Evolutionary conservation across 1,140 invertebrate species (phyloP).

Genomic region (Lethocerus indicus): DNA sequence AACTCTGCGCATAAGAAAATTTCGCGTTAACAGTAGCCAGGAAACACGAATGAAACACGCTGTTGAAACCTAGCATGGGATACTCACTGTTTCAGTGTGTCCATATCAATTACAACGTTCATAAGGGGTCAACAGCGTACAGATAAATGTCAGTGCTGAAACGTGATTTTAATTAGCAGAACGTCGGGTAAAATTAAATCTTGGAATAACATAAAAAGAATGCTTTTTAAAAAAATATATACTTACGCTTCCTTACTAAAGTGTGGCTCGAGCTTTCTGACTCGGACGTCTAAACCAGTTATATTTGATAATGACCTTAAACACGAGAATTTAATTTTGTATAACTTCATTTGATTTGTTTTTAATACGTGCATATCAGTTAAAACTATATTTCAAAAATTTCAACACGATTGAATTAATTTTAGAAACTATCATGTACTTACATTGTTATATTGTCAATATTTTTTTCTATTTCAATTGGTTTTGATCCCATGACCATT

Average conservation of each 20-base stretch:
- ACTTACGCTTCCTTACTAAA: slow-evolving; percentile 25
- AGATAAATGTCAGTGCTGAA: slow-evolving; percentile 67
- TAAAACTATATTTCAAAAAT: neutral
- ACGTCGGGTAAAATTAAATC: neutral
- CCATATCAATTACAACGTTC: slow-evolving; percentile 65
- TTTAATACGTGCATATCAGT: neutral
- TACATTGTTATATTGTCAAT: slow-evolving; percentile 48
- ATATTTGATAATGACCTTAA: slow-evolving; percentile 42
- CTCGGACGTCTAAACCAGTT: slow-evolving; percentile 56
- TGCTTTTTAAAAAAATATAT: slow-evolving; percentile 45
- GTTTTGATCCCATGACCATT: slow-evolving; percentile 53
- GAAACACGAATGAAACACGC: too few relatives aligned
- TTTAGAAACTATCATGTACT: slow-evolving; percentile 17
- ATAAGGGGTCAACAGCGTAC: slow-evolving; percentile 65
- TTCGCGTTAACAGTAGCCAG: too few relatives aligned
- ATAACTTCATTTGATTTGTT: neutral
- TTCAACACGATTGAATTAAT: neutral
- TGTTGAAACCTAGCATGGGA: too few relatives aligned
- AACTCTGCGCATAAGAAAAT: too few relatives aligned
- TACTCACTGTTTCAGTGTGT: slow-evolving; percentile 31
- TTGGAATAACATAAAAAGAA: neutral
- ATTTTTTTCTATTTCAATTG: slow-evolving; percentile 51
- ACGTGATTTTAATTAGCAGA: slow-evolving; percentile 18
- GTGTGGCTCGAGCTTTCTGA: slow-evolving; percentile 59
- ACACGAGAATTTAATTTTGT: slow-evolving; percentile 1